phyloP scores from a whole-genome alignment of 53 echinoderm and acorn worm species.

The Hippasteria phrygiana region DNA sequence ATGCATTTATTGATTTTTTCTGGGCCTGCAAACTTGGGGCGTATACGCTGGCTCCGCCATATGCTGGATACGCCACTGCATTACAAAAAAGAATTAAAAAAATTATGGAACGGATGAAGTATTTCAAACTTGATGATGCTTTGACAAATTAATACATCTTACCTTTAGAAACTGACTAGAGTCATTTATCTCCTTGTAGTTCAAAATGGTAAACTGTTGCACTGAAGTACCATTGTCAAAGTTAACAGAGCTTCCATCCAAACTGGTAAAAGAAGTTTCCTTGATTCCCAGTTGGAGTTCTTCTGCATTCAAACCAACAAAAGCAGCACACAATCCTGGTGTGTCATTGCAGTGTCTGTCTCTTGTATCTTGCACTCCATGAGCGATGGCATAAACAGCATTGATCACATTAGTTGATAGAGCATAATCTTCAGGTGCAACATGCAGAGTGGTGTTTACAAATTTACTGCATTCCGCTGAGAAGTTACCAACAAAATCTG shows the following conservation, averaged over 20 bases:
- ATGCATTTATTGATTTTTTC: no score
- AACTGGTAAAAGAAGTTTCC: slow-evolving; percentile 54
- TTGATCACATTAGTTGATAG: slow-evolving; percentile 66
- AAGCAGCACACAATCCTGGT: slow-evolving; percentile 53
- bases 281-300: slow-evolving; percentile 54
- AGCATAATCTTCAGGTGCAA: neutral
- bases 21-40: no score
- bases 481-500: slow-evolving; percentile 4
- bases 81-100: no score
- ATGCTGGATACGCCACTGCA: no score
- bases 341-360: slow-evolving; percentile 35
- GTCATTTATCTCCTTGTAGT: slow-evolving; percentile 48
- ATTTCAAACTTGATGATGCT: no score
- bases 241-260: slow-evolving; percentile 49
- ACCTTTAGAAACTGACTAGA: slow-evolving; percentile 62
- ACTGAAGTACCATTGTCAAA: slow-evolving; percentile 59
- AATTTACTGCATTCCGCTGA: slow-evolving; percentile 4
- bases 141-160: neutral
- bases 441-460: slow-evolving; percentile 5
- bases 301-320: slow-evolving; percentile 64
- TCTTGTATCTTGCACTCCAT: slow-evolving; percentile 67
- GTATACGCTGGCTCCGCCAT: no score
- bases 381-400: slow-evolving; percentile 84
- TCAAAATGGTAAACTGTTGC: slow-evolving; percentile 65
- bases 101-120: no score